Evolutionary conservation across 2,888 invertebrate species (phyloP).

Genomic region (Onthophagus sagittarius): DNA sequence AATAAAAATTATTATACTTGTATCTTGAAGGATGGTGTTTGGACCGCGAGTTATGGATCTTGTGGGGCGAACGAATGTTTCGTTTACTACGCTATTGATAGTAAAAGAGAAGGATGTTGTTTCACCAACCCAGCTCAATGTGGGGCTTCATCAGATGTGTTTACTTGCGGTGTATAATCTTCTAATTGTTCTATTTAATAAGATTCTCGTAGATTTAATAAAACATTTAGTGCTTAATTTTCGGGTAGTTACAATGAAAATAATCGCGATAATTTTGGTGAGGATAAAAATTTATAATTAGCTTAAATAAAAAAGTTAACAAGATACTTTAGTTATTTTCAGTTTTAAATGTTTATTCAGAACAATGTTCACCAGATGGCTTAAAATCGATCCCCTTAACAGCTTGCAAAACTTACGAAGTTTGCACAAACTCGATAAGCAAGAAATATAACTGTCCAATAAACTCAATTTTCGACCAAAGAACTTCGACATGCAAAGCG

Average conservation of each 20-base stretch:
- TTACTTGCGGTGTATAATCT: neutral
- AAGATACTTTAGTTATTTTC: neutral
- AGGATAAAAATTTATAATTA: neutral
- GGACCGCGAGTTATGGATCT: neutral
- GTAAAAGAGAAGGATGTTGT: neutral
- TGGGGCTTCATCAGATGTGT: neutral
- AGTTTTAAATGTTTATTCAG: neutral
- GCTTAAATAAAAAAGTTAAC: no score
- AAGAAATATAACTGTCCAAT: neutral
- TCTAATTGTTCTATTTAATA: neutral
- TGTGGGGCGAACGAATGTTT: neutral
- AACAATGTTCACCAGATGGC: neutral
- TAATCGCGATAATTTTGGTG: neutral
- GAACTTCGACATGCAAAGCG: neutral
- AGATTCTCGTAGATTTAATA: neutral
- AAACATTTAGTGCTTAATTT: neutral
- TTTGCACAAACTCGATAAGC: neutral
- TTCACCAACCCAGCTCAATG: neutral
- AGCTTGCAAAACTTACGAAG: neutral
- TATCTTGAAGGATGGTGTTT: slow-evolving; percentile 34
- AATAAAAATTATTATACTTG: slow-evolving; percentile 32
- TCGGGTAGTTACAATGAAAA: neutral
- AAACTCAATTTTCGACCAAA: neutral
- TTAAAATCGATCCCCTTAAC: neutral
- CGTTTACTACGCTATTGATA: neutral